These are phyloP conservation scores for Eupleurogrammus muticus DNA, from an alignment of 2,797 vertebrate species.

Conservation along the genomic window DNA sequence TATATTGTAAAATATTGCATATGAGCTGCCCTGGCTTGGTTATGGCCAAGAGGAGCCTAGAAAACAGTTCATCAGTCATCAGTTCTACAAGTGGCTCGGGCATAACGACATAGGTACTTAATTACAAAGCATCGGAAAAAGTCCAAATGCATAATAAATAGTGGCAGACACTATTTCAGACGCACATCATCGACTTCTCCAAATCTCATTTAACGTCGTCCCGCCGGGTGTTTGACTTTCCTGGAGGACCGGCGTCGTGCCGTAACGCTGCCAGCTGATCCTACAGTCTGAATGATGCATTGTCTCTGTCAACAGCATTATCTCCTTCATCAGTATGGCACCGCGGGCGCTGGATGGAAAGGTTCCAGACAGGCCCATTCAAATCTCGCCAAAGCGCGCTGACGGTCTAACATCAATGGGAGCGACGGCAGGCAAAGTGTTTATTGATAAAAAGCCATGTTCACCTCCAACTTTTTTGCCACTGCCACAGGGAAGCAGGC, in stretches of 20 bases:
- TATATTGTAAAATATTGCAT: too few relatives aligned
- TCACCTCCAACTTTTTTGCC: conserved; percentile 23
- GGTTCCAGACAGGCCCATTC: conserved; percentile 51
- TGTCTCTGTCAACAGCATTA: conserved; percentile 56
- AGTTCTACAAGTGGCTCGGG: neutral
- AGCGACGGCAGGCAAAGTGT: conserved; percentile 16
- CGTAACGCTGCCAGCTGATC: conserved; percentile 40
- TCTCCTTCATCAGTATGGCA: conserved; percentile 59
- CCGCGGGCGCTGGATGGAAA: conserved; percentile 36
- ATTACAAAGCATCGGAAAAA: neutral
- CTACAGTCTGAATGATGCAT: conserved; percentile 55
- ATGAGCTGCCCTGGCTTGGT: neutral
- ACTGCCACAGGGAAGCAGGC: neutral
- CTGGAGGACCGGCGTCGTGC: conserved; percentile 25
- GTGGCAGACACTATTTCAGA: too few relatives aligned
- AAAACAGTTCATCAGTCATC: neutral
- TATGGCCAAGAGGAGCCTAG: too few relatives aligned
- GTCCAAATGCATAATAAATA: neutral
- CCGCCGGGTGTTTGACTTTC: conserved; percentile 26
- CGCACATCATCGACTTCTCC: neutral
- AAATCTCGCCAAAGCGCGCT: conserved; percentile 50
- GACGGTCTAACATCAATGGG: conserved; percentile 48
- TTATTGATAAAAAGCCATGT: conserved; percentile 31
- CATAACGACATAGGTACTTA: neutral
- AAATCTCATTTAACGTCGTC: conserved; percentile 2